phyloP scores from a whole-genome alignment of 2,797 vertebrate species.

The Trematomus bernacchii region DNA sequence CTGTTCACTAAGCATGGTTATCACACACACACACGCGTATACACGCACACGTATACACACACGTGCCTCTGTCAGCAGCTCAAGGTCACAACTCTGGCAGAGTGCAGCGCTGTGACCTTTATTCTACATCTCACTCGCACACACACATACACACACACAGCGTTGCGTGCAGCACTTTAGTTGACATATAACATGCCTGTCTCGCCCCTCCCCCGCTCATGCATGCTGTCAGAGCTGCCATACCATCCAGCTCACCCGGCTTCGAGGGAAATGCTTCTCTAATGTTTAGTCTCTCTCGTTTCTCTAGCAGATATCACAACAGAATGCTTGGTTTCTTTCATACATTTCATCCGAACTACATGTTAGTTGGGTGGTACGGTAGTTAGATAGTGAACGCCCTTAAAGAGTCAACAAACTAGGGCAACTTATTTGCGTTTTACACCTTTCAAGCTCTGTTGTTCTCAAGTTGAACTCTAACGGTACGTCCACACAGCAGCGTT shows the following conservation, averaged over 20 bases:
- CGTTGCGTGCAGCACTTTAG: slow-evolving; percentile 73
- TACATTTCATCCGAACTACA: background rate
- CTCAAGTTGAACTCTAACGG: no score
- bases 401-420: background rate
- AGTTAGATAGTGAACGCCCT: no score
- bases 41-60: slow-evolving; percentile 13
- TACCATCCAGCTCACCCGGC: slow-evolving; percentile 53
- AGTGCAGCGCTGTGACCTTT: slow-evolving; percentile 79
- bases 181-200: slow-evolving; percentile 78
- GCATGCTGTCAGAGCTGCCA: slow-evolving; percentile 52
- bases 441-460: background rate
- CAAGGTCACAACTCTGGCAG: slow-evolving; percentile 79
- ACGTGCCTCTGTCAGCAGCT: slow-evolving; percentile 73
- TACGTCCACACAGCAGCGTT: no score
- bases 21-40: slow-evolving; percentile 60
- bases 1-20: slow-evolving; percentile 84
- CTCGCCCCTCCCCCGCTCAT: slow-evolving; percentile 68
- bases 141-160: slow-evolving; percentile 33
- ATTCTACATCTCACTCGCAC: slow-evolving; percentile 69
- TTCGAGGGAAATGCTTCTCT: slow-evolving; percentile 49
- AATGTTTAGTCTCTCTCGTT: background rate
- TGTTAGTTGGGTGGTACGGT: background rate
- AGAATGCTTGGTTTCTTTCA: background rate
- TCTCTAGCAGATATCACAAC: background rate
- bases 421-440: background rate